Evolutionary conservation across 2,888 invertebrate species (phyloP), one percentile per base, ranked within the genome.

Genomic region (Protodeltote pygarga): DNA sequence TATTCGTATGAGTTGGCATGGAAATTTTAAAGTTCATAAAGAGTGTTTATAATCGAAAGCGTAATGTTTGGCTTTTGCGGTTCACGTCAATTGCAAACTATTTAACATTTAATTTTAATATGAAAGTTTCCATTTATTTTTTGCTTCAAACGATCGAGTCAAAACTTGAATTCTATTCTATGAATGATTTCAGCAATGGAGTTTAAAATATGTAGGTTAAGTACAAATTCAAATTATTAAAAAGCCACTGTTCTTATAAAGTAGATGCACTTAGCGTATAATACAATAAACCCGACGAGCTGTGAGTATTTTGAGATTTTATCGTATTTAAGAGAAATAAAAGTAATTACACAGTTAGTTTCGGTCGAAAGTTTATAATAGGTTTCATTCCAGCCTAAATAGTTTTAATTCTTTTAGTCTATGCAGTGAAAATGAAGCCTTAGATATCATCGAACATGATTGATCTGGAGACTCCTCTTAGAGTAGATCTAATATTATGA

Each of bases 231-330:
- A 89, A 90, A 85, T 88, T 89, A 91, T 87, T 86, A 88, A 87
- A 85, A 69, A 65, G 85, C 90, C 92, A 92, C 92, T 92, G 90
- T 92, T 92, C 91, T 91, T 86, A 89, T 89, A 90, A 88, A 78
- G 92, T 92, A 92, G 92, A 77, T 91, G 91, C 92, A 92, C 92
- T 86, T 92, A 92, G 91, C 85, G 85, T 88, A 82, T 83, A 85
- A 86, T 85, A 89, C 87, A 90, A 91, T 91, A 90, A 91, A 90
- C 85, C 91, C 87, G 89, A 92, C 79, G 92, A 92, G 91, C 92
- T 92, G 92, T 92, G 92, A 92, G 85, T 85, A 89, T 90, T 92
- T 89, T 90, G 92, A 92, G 91, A 91, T 92, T 91, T 92, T 91
- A 92, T 90, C 91, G 89, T 91, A 87, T 83, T 83, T 86, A 90